These are phyloP conservation scores for Apaloderma vittatum DNA, from an alignment of 2,113 vertebrate species.

Conservation along the genomic window DNA sequence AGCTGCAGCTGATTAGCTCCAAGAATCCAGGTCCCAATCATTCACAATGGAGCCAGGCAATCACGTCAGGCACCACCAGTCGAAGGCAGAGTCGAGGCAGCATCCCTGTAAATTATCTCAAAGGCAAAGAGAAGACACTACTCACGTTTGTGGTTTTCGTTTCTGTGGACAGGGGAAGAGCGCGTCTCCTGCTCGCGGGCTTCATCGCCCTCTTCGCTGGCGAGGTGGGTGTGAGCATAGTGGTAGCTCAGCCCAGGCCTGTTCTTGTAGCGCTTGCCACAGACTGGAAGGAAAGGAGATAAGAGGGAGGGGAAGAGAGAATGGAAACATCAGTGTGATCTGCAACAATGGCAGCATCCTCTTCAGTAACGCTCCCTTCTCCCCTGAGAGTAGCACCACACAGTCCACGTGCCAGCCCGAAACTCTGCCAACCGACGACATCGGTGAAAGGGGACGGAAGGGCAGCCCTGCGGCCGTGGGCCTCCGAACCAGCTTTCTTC, in stretches of 20 bases:
- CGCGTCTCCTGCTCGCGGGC: conserved; percentile 87
- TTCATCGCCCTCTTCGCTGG: conserved; percentile 89
- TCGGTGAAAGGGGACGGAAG: background rate
- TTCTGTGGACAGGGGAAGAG: conserved; percentile 85
- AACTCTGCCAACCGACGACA: fast-evolving
- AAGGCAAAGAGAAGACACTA: conserved; percentile 44
- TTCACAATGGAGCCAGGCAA: conserved; percentile 14
- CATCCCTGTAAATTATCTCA: background rate
- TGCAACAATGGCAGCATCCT: background rate
- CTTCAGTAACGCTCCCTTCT: background rate
- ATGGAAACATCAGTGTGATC: conserved; percentile 22
- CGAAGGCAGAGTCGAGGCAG: background rate
- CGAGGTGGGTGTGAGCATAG: conserved; percentile 93
- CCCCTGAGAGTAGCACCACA: background rate
- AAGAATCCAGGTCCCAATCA: conserved; percentile 40
- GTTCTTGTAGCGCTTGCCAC: conserved; percentile 96
- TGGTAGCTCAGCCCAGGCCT: conserved; percentile 96
- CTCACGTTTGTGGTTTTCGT: conserved; percentile 94
- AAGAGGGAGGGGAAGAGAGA: conserved; percentile 20
- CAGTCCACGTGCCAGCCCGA: background rate
- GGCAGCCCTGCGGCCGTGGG: background rate
- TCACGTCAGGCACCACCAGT: background rate
- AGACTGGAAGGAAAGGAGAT: conserved; percentile 82
- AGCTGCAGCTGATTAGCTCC: conserved; percentile 51
- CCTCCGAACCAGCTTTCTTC: background rate